phyloP scores from a whole-genome alignment of 2,888 invertebrate species.

The Sisyra terminalis region DNA sequence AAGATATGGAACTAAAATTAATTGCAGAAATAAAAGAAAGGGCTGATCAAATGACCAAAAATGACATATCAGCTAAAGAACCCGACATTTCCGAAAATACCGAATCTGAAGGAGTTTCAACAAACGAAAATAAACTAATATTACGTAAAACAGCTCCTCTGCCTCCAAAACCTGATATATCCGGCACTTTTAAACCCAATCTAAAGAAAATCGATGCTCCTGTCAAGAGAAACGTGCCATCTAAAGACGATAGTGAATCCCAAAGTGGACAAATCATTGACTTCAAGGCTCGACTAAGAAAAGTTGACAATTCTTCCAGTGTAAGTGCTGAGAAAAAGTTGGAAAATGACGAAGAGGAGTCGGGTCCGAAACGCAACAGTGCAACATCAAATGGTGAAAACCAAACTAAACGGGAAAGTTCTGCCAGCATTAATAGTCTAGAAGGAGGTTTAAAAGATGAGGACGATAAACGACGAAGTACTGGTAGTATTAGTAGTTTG shows the following conservation, averaged over 20 bases:
- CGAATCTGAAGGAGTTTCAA: constrained; percentile 38
- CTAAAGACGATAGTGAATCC: constrained; percentile 36
- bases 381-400: constrained; percentile 17
- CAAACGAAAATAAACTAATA: constrained; percentile 30
- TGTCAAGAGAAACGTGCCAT: constrained; percentile 33
- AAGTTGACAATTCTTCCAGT: constrained; percentile 41
- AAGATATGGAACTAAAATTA: constrained; percentile 68
- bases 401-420: constrained; percentile 29
- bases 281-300: constrained; percentile 68
- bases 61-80: constrained; percentile 26
- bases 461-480: constrained; percentile 76
- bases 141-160: constrained; percentile 26
- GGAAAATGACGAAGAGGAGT: constrained; percentile 20
- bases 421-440: constrained; percentile 21
- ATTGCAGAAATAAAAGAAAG: constrained; percentile 73
- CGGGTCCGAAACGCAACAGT: constrained; percentile 11
- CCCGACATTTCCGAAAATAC: constrained; percentile 74
- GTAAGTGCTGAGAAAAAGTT: constrained; percentile 25
- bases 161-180: constrained; percentile 19
- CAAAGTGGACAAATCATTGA: constrained; percentile 52
- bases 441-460: constrained; percentile 27
- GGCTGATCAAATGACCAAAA: constrained; percentile 45
- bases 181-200: constrained; percentile 44
- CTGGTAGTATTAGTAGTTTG: constrained; percentile 81
- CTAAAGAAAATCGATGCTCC: constrained; percentile 57